A percentile compares a stretch with the other conserved stretches of the same genome.
Conservation (phyloP, 2,888 invertebrate species). For the Apodemia hepburni region DNA sequence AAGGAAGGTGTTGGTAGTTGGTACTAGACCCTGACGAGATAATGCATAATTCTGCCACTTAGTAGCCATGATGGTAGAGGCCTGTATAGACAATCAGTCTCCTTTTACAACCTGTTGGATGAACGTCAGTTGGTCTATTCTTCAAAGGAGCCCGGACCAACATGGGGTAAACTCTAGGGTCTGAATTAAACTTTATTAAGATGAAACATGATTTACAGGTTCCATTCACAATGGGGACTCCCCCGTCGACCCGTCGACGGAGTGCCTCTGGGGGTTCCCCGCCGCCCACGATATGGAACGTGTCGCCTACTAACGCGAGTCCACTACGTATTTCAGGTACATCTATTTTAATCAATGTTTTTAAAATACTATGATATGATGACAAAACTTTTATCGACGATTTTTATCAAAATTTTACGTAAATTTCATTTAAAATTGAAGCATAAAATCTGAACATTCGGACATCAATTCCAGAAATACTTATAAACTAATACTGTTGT, state of each 20-base stretch:
- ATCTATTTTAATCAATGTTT: neutral
- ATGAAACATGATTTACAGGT: slow-evolving; percentile 63
- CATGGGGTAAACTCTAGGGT: too few relatives aligned
- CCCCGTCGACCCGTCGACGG: slow-evolving; percentile 85
- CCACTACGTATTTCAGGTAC: slow-evolving; percentile 84
- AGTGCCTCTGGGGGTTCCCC: slow-evolving; percentile 85
- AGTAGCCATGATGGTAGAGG: too few relatives aligned
- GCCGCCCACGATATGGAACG: slow-evolving; percentile 91
- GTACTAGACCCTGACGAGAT: too few relatives aligned
- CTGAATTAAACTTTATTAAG: neutral
- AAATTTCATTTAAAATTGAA: too few relatives aligned
- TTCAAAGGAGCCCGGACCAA: too few relatives aligned
- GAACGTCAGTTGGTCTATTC: too few relatives aligned
- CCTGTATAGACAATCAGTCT: too few relatives aligned
- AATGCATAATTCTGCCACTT: too few relatives aligned
- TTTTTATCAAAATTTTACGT: neutral
- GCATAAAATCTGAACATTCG: too few relatives aligned
- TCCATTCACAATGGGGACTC: slow-evolving; percentile 91
- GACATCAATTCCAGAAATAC: too few relatives aligned
- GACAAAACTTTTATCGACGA: neutral
- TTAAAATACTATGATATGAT: neutral
- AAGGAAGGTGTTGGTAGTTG: too few relatives aligned
- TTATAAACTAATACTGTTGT: neutral
- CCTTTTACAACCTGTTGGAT: too few relatives aligned
- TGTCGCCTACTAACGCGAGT: slow-evolving; percentile 89